Percentiles rank a stretch among this genome's conserved stretches.
phyloP scores from a whole-genome alignment of 2,113 vertebrate genomes.

The Hemiscyllium ocellatum region DNA sequence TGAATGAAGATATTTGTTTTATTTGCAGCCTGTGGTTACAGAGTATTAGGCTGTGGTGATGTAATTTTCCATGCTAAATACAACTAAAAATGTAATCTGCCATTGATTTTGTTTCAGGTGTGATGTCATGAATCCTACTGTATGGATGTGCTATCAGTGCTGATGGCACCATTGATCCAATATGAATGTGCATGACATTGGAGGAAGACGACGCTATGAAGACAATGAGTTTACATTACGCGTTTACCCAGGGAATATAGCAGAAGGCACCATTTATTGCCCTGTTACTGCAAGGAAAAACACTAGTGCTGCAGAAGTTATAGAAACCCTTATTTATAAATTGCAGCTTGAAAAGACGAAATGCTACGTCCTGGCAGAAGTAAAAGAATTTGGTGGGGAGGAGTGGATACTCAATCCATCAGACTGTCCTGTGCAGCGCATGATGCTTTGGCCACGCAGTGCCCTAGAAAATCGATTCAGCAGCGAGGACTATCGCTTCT shows the following conservation, averaged over 20 bases:
- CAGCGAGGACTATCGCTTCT: constrained; percentile 91
- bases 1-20: not conserved
- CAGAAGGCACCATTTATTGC: constrained; percentile 94
- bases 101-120: constrained; percentile 52
- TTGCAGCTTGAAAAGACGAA: constrained; percentile 82
- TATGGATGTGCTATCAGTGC: constrained; percentile 63
- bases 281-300: constrained; percentile 82
- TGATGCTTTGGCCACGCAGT: constrained; percentile 96
- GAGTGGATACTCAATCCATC: constrained; percentile 98
- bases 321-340: constrained; percentile 76
- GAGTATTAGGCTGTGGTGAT: not conserved
- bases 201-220: constrained; percentile 91
- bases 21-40: not conserved
- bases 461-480: constrained; percentile 84
- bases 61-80: not conserved
- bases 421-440: constrained; percentile 91
- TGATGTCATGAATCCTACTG: constrained; percentile 65
- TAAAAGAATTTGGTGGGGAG: constrained; percentile 96
- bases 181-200: constrained; percentile 93
- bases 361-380: constrained; percentile 90
- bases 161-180: constrained; percentile 80
- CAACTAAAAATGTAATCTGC: not conserved
- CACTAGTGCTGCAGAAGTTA: constrained; percentile 89
- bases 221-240: constrained; percentile 86
- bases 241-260: constrained; percentile 85